phyloP scores from a whole-genome alignment of 2,888 invertebrate genomes.

The Lacanobia oleracea region DNA sequence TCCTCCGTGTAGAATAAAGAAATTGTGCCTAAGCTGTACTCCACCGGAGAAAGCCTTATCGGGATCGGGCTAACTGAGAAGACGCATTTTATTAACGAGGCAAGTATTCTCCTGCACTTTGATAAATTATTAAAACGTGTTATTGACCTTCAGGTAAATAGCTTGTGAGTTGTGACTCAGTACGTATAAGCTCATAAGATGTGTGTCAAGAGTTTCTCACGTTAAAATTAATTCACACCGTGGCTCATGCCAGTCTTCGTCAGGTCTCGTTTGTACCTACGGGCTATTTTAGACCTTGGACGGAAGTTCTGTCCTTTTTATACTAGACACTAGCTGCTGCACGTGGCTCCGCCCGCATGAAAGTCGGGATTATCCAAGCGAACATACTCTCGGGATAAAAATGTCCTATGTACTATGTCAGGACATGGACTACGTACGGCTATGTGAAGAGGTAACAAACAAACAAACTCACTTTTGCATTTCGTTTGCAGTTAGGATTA shows the following conservation, averaged over 20 bases:
- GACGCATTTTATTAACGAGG: conserved; percentile 8
- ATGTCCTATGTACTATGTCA: not conserved
- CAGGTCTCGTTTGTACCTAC: conserved; percentile 21
- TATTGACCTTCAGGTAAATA: conserved; percentile 65
- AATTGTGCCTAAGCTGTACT: not conserved
- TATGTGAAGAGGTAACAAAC: not conserved
- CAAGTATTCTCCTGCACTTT: conserved; percentile 34
- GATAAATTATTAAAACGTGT: conserved; percentile 46
- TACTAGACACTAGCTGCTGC: not conserved
- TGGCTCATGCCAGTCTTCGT: conserved; percentile 63
- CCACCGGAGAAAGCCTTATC: not conserved
- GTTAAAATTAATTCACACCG: conserved; percentile 70
- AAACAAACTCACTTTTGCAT: not conserved
- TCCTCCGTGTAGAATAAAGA: too few relatives aligned
- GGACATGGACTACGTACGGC: too few relatives aligned
- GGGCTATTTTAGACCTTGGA: conserved; percentile 1
- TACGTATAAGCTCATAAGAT: conserved; percentile 58
- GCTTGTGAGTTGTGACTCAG: conserved; percentile 44
- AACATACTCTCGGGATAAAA: not conserved
- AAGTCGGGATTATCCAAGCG: not conserved
- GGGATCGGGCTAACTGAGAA: not conserved
- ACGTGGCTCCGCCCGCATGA: not conserved
- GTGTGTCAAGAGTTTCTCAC: conserved; percentile 70
- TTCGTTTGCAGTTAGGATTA: not conserved
- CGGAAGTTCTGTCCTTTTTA: not conserved